These are phyloP conservation scores for Leucosticte australis DNA, from an alignment of 2,113 vertebrate species.

Conservation along the genomic window DNA sequence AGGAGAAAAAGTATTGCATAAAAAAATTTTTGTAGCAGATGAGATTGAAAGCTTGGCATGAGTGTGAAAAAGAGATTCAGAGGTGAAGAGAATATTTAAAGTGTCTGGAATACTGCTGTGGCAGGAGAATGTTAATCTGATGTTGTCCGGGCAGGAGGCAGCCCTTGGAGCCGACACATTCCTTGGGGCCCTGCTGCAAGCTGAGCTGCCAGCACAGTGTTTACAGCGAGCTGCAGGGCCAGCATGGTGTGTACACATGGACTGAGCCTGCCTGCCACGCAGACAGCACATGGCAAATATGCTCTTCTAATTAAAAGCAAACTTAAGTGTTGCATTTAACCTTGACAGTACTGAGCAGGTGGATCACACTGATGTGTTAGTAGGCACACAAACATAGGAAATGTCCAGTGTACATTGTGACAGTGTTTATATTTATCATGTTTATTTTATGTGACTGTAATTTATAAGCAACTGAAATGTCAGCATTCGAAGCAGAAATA, in stretches of 20 bases:
- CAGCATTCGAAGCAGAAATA: slow-evolving; percentile 9
- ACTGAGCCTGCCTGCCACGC: background rate
- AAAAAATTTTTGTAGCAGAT: background rate
- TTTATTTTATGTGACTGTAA: slow-evolving; percentile 18
- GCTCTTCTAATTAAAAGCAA: background rate
- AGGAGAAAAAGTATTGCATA: background rate
- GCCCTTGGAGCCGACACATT: slow-evolving; percentile 27
- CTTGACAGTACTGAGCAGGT: background rate
- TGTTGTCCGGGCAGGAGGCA: slow-evolving; percentile 38
- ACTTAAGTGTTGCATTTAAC: background rate
- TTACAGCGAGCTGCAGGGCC: slow-evolving; percentile 27
- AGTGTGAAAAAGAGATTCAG: slow-evolving; percentile 12
- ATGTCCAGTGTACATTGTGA: background rate
- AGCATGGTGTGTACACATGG: background rate
- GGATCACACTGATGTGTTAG: background rate
- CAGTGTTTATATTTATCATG: background rate
- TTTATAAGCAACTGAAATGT: slow-evolving; percentile 22
- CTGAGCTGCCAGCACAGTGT: slow-evolving; percentile 21
- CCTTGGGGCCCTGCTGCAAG: slow-evolving; percentile 30
- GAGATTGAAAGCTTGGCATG: background rate
- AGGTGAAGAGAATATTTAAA: slow-evolving; percentile 9
- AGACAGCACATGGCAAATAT: background rate
- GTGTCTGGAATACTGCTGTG: slow-evolving; percentile 45
- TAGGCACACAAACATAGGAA: background rate
- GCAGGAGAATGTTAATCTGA: slow-evolving; percentile 33